Evolutionary conservation across 2,888 invertebrate genomes (phyloP).

Genomic region (Neoaliturus tenellus): DNA sequence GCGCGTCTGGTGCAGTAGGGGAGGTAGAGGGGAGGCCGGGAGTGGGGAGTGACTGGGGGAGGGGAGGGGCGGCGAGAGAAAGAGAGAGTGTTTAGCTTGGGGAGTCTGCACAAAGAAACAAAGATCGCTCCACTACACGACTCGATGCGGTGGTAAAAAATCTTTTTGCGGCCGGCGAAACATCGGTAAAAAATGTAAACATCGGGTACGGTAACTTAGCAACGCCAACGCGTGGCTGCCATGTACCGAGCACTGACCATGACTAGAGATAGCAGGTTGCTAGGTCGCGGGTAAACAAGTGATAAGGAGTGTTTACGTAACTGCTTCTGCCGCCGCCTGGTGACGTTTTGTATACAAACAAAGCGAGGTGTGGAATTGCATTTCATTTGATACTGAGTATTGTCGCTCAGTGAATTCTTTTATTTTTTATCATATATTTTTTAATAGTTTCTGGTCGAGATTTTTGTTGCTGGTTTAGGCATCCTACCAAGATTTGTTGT

Average conservation of each 20-base stretch:
- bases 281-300: conserved; percentile 12
- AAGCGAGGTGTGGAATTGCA: neutral
- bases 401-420: too few relatives aligned
- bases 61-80: conserved; percentile 49
- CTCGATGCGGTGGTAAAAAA: conserved; percentile 17
- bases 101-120: conserved; percentile 65
- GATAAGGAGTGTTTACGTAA: conserved; percentile 7
- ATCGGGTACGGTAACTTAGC: too few relatives aligned
- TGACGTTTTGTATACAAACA: neutral
- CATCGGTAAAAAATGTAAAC: conserved; percentile 17
- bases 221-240: neutral
- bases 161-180: conserved; percentile 13
- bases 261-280: conserved; percentile 23
- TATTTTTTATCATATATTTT: too few relatives aligned
- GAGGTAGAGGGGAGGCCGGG: conserved; percentile 47
- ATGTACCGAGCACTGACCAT: neutral
- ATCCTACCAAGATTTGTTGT: too few relatives aligned
- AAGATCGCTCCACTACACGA: conserved; percentile 67
- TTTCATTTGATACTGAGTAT: too few relatives aligned
- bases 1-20: conserved; percentile 58
- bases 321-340: neutral
- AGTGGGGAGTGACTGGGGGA: conserved; percentile 41
- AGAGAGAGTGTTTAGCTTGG: conserved; percentile 56
- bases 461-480: too few relatives aligned
- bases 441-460: too few relatives aligned